phyloP scores from a whole-genome alignment of 2,888 invertebrate genomes.

The Pheosia gnoma region DNA sequence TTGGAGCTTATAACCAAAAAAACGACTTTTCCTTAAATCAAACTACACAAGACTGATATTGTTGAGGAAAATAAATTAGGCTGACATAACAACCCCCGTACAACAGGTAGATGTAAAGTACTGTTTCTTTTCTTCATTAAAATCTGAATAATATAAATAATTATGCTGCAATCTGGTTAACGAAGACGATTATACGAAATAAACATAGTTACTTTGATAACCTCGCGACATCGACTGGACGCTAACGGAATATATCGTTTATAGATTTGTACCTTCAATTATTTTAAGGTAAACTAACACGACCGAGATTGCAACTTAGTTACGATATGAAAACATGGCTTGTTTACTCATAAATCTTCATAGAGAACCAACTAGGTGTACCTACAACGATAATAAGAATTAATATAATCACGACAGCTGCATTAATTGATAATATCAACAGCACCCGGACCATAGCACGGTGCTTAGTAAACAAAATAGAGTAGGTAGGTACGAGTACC shows the following conservation, averaged over 20 bases:
- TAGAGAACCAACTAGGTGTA: constrained; percentile 18
- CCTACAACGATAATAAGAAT: constrained; percentile 14
- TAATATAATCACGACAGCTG: constrained; percentile 14
- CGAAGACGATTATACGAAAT: constrained; percentile 2
- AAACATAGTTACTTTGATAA: constrained; percentile 8
- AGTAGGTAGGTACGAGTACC: background rate
- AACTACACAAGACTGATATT: background rate
- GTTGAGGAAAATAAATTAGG: background rate
- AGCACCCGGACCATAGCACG: constrained; percentile 3
- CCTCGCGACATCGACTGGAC: constrained; percentile 10
- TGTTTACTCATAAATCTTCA: constrained; percentile 40
- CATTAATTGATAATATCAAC: constrained; percentile 18
- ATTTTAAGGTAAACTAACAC: constrained; percentile 21
- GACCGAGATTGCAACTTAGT: constrained; percentile 37
- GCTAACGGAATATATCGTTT: background rate
- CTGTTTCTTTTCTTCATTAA: too few species aligned
- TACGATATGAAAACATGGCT: constrained; percentile 40
- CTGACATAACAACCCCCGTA: background rate
- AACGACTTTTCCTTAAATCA: constrained; percentile 1
- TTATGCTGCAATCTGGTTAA: background rate
- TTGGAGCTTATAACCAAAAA: background rate
- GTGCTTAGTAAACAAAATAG: constrained; percentile 11
- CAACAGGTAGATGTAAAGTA: background rate
- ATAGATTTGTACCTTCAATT: constrained; percentile 14
- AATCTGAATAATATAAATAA: background rate